These are phyloP conservation scores for Vulpes ferrilata DNA, from an alignment of 2,113 vertebrate species.

Conservation along the genomic window DNA sequence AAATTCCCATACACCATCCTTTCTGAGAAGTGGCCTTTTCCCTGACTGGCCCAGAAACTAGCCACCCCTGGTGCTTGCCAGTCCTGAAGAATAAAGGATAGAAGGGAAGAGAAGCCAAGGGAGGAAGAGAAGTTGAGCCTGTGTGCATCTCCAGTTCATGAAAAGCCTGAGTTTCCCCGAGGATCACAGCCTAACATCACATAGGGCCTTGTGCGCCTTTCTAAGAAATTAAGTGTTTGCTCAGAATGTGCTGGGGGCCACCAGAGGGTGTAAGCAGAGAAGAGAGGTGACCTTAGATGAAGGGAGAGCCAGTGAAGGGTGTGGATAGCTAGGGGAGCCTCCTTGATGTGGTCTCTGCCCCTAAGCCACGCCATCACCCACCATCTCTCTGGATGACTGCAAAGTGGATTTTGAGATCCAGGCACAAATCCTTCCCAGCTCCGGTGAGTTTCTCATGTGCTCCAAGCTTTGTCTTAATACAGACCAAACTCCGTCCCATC, in stretches of 20 bases:
- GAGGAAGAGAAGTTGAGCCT: not conserved
- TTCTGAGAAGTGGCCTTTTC: not conserved
- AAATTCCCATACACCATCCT: not conserved
- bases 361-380: too few species aligned
- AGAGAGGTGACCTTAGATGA: too few species aligned
- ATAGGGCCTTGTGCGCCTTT: not conserved
- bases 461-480: not conserved
- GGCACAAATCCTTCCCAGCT: not conserved
- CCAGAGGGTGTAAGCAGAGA: not conserved
- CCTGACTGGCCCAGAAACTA: not conserved
- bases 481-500: not conserved
- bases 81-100: not conserved
- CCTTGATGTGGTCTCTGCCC: fast-evolving
- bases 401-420: not conserved
- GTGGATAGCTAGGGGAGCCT: not conserved
- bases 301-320: not conserved
- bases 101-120: not conserved
- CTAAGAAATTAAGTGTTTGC: not conserved
- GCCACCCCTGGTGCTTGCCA: not conserved
- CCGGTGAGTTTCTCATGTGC: too few species aligned
- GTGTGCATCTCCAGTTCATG: not conserved
- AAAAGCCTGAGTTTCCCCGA: not conserved
- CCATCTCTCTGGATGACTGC: not conserved
- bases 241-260: not conserved
- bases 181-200: not conserved